Evolutionary conservation across 2,797 vertebrate species (phyloP).

Genomic region (Streptopelia turtur): DNA sequence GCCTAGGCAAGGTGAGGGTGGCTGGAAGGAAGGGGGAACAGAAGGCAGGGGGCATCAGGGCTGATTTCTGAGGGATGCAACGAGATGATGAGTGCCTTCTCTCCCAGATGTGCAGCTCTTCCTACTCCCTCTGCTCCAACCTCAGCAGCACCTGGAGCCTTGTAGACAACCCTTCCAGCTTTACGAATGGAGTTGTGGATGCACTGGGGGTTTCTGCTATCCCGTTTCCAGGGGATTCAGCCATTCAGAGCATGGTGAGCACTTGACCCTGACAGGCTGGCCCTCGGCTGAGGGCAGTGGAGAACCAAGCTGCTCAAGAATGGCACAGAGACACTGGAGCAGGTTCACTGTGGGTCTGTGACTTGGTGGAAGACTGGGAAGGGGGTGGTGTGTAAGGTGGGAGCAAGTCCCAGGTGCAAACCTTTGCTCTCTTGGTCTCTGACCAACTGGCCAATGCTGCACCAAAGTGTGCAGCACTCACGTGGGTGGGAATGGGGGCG

Average conservation of each 20-base stretch:
- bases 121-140: constrained; percentile 80
- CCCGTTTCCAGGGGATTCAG: background rate
- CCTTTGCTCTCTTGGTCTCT: background rate
- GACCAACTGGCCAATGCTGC: background rate
- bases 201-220: background rate
- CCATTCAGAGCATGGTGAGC: constrained; percentile 72
- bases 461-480: background rate
- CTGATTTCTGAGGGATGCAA: background rate
- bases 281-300: background rate
- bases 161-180: constrained; percentile 62
- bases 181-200: constrained; percentile 6
- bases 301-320: background rate
- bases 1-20: constrained; percentile 67
- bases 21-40: background rate
- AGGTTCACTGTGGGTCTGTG: fast-evolving
- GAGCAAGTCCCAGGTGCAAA: background rate
- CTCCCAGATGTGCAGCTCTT: constrained; percentile 77
- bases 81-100: background rate
- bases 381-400: background rate
- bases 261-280: background rate
- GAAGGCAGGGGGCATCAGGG: background rate
- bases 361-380: background rate
- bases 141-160: constrained; percentile 83
- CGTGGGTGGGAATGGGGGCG: background rate
- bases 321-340: background rate